Evolutionary conservation across 2,888 invertebrate species (phyloP), one percentile per base, ranked within the genome.

Genomic region (Eumacrocentrus americanus): DNA sequence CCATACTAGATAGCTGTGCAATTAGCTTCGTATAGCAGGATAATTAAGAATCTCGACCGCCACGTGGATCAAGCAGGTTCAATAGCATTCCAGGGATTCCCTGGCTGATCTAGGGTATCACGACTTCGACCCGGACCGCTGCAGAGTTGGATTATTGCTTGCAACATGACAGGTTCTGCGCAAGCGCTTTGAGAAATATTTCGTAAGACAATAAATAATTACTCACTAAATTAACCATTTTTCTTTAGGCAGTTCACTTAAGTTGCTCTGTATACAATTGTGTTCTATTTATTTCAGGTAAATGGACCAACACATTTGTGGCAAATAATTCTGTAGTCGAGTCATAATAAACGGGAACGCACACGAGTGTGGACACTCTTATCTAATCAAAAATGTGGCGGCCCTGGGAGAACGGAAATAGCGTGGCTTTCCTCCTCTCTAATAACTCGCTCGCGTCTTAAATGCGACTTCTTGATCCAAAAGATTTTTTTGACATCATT

Each of bases 341-440:
- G 9, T 29, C 9, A 29, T 29, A 29, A 29, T 9, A 29, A 29
- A 29, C 29, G 5, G 9, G 29, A 29, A 23, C 25, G 29, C 29
- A 29, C 29, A 29, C 29, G 29, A 9, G n/a, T n/a, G 11, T 34
- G n/a, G 11, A 20, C 25, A 44, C 14, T 44, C 48, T 64, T 67
- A 66, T 67, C 67, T 67, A 64, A 67, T 67, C 67, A 66, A 64
- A 29, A 66, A 52, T 60, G 67, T 69, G 72, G 68, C 71, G 69
- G 67, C 64, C 65, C 64, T 70, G 67, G 61, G 66, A 69, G 67
- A 70, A 72, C 77, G 77, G 77, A 77, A 77, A 73, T 72, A 76
- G 69, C 71, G 72, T 64, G 72, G 69, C 72, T 76, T 73, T 73
- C 69, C 71, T 73, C 65, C 69, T 70, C 69, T 70, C 70, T 67